phyloP scores from a whole-genome alignment of 2,113 vertebrate species.

The Saguinus imperator region DNA sequence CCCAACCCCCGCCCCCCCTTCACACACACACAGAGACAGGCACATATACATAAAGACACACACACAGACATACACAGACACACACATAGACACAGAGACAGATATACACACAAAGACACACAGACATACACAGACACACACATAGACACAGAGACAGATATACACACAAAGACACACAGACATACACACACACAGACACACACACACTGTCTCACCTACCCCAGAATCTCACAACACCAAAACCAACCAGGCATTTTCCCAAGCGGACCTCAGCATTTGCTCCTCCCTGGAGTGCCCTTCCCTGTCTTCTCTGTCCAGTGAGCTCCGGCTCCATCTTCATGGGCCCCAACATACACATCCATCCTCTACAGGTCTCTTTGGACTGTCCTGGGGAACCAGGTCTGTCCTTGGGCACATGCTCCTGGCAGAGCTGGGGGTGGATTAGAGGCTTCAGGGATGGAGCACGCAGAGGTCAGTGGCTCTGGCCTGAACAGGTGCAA shows the following conservation, averaged over 20 bases:
- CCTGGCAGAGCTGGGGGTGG: not conserved
- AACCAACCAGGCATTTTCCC: not conserved
- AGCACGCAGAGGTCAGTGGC: not conserved
- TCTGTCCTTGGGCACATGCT: not conserved
- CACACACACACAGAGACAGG: too few species aligned
- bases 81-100: too few species aligned
- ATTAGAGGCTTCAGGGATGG: not conserved
- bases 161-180: too few species aligned
- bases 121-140: too few species aligned
- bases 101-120: too few species aligned
- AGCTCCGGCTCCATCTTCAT: not conserved
- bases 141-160: too few species aligned
- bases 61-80: too few species aligned
- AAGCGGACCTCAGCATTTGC: not conserved
- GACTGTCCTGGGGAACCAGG: too few species aligned
- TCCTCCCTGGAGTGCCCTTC: not conserved
- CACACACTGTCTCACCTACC: not conserved
- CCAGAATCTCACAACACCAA: not conserved
- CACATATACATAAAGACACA: fast-evolving
- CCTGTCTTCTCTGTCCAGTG: not conserved
- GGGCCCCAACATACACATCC: not conserved
- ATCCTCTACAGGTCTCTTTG: not conserved
- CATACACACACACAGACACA: not conserved
- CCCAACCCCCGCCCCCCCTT: fast-evolving
- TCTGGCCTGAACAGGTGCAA: not conserved